A percentile compares a stretch with the other conserved stretches of the same genome.
These are phyloP conservation scores for Chunga burmeisteri DNA, from an alignment of 2,113 vertebrate species.

Conservation along the genomic window DNA sequence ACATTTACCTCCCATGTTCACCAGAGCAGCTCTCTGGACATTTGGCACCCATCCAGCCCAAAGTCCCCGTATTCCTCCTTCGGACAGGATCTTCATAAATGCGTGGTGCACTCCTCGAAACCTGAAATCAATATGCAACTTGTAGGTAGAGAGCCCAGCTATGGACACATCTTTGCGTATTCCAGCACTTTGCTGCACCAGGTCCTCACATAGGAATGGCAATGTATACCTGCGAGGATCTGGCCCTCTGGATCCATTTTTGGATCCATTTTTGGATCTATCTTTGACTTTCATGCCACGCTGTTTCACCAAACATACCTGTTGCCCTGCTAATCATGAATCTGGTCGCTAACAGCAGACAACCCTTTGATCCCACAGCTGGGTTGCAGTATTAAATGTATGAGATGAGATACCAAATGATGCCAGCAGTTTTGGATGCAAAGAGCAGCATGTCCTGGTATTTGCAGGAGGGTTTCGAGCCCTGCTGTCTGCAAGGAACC, in stretches of 20 bases:
- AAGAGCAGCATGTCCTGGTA: neutral
- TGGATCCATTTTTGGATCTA: neutral
- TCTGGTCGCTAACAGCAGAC: neutral
- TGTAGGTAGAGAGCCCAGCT: neutral
- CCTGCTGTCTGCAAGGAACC: neutral
- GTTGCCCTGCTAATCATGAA: neutral
- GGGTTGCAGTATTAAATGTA: neutral
- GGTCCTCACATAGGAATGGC: neutral
- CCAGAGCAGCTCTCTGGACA: constrained; percentile 85
- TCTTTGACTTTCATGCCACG: neutral
- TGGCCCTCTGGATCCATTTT: neutral
- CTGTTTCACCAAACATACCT: neutral
- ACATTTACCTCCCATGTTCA: constrained; percentile 86
- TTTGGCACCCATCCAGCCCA: constrained; percentile 90
- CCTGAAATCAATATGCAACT: constrained; percentile 43
- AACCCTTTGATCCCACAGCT: neutral
- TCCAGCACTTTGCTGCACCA: neutral
- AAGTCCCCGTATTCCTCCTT: constrained; percentile 83
- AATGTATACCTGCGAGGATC: neutral
- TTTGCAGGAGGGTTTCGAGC: neutral
- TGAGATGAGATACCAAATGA: fast-evolving
- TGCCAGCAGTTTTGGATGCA: neutral
- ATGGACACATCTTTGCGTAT: neutral
- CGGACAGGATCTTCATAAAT: constrained; percentile 81
- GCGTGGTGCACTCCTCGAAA: constrained; percentile 81